Evolutionary conservation across 2,113 vertebrate genomes (phyloP), one percentile per base, ranked within the genome.

Genomic region (Propithecus coquereli): DNA sequence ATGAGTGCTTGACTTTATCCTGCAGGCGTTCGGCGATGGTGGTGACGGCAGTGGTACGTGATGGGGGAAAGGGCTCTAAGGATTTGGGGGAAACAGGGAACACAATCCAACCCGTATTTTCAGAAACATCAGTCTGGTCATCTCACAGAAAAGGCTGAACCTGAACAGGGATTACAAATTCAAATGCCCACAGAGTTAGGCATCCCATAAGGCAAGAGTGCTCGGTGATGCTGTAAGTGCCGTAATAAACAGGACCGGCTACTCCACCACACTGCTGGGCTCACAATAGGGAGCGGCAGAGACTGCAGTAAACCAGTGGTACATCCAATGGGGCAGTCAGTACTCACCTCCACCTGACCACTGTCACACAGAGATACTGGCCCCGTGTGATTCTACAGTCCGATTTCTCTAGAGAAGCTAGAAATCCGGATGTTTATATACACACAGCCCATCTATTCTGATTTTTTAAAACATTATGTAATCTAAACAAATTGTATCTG

Each of bases 181-280:
- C 68, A 37, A 70, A 4, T 23, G 47, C 22, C 32, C 43, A 34
- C 30, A 54, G 70, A 83, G 65, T 34, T 13, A 27, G 13, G 25
- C 50, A 52, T 18, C 65, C 34, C 32, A 1, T 76, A 30, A 66
- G 37, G 16, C 22, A 66, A 83, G 40, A 71, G 17, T 22, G 23
- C 20, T 37, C 37, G 43, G 65, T 37, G 34, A 11, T 23, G 12
- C 2, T 14, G 0, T 16, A 20, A 59, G 37, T 9, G 34, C 16
- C 57, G 2, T 25, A 18, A 34, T 16, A 52, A 70, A 47, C 8
- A n/a, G 59, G 13, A 57, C 47, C 30, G 7, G 10, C 23, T 47
- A 3, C 6, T 57, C 63, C 16, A 10, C 54, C 66, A 7, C 2
- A 5, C n/a, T 3, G 0, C 0, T 8, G 34, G 27, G 1, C 17